Conservation (phyloP, 1,140 invertebrate genomes). For the Hypothenemus hampei region DNA sequence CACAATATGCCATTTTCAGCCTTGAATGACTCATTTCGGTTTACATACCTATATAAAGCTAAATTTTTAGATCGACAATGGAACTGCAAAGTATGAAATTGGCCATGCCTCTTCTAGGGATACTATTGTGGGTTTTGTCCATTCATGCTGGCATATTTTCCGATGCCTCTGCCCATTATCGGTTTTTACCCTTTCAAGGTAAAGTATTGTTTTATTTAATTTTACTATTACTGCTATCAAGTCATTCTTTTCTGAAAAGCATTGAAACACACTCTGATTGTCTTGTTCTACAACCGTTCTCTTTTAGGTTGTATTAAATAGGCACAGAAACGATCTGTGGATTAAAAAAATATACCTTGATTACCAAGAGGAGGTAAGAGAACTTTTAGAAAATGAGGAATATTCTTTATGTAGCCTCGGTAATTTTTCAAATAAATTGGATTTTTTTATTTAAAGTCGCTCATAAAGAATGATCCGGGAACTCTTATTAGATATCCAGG, state of each 20-base stretch:
- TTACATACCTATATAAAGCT: background rate
- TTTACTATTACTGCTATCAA: background rate
- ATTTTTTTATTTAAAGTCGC: background rate
- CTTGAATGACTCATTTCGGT: background rate
- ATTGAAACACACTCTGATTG: background rate
- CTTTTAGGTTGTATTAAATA: constrained; percentile 34
- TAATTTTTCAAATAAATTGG: background rate
- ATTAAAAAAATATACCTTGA: background rate
- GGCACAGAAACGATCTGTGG: constrained; percentile 5
- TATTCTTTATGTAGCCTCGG: too few species aligned
- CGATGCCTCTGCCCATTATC: background rate
- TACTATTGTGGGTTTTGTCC: constrained; percentile 33
- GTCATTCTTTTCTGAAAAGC: background rate
- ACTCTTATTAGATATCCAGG: background rate
- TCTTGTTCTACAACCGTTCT: constrained; percentile 29
- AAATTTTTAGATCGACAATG: constrained; percentile 1
- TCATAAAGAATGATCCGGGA: background rate
- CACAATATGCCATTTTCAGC: background rate
- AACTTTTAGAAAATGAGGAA: background rate
- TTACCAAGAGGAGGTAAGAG: background rate
- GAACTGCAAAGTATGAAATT: constrained; percentile 27
- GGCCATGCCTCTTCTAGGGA: constrained; percentile 31
- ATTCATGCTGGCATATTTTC: constrained; percentile 32
- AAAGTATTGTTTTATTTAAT: constrained; percentile 8
- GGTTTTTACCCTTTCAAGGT: constrained; percentile 22